phyloP scores from a whole-genome alignment of 2,797 vertebrate species.

The Argentina silus region DNA sequence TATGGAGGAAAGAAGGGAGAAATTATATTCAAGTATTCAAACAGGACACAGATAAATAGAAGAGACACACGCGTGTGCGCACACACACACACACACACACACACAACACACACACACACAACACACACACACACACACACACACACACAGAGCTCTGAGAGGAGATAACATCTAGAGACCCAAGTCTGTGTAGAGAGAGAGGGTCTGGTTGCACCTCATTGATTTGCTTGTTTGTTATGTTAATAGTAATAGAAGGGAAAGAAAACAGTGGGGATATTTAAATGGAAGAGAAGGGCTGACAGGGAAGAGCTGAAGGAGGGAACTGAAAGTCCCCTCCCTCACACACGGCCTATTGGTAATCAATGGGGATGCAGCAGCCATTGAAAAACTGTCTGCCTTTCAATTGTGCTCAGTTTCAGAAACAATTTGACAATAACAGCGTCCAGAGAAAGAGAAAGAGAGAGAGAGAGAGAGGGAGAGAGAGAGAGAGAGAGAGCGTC shows the following conservation, averaged over 20 bases:
- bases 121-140: constrained; percentile 7
- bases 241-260: constrained; percentile 75
- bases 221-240: constrained; percentile 86
- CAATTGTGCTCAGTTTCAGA: constrained; percentile 96
- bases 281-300: constrained; percentile 83
- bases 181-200: constrained; percentile 28
- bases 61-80: not conserved
- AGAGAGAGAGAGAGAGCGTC: constrained; percentile 83
- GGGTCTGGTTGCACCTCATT: constrained; percentile 83
- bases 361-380: constrained; percentile 91
- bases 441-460: constrained; percentile 84
- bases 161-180: not conserved
- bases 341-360: constrained; percentile 93
- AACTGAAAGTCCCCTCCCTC: constrained; percentile 52
- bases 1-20: not conserved
- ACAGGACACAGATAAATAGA: not conserved
- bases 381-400: constrained; percentile 97
- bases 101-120: not conserved
- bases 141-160: not conserved
- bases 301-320: constrained; percentile 64
- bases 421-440: constrained; percentile 99
- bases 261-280: constrained; percentile 83
- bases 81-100: not conserved
- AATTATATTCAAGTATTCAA: not conserved
- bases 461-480: constrained; percentile 22